A percentile compares a stretch with the other conserved stretches of the same genome.
These are phyloP conservation scores for Synergus japonicus DNA, from an alignment of 2,888 invertebrate species.

Conservation along the genomic window DNA sequence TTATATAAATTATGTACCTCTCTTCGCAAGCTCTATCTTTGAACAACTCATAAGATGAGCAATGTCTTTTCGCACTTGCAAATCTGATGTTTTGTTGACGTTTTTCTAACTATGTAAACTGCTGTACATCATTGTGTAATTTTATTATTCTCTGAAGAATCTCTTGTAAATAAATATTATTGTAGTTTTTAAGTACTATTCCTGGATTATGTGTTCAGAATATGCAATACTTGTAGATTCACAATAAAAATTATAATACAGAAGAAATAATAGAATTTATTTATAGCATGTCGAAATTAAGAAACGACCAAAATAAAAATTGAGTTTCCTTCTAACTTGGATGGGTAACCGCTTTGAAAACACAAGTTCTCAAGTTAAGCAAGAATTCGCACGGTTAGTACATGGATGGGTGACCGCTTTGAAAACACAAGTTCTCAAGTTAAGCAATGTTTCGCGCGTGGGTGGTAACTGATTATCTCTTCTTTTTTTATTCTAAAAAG, in stretches of 20 bases:
- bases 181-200: conserved; percentile 14
- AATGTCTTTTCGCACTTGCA: background rate
- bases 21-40: conserved; percentile 20
- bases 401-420: too few relatives aligned
- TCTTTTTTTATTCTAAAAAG: too few relatives aligned
- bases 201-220: conserved; percentile 21
- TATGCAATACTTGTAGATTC: conserved; percentile 37
- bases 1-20: background rate
- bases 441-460: too few relatives aligned
- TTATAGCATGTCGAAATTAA: background rate
- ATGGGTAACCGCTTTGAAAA: too few relatives aligned
- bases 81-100: background rate
- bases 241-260: background rate
- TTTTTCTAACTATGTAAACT: conserved; percentile 7
- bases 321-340: too few relatives aligned
- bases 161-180: conserved; percentile 31
- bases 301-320: too few relatives aligned
- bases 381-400: too few relatives aligned
- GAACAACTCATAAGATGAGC: background rate
- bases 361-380: too few relatives aligned
- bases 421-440: too few relatives aligned
- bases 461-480: too few relatives aligned
- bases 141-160: conserved; percentile 30
- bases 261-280: background rate
- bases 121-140: background rate